Evolutionary conservation across 1,140 invertebrate genomes (phyloP), one percentile per base, ranked within the genome.

Genomic region (Drosophila subpulchrella): DNA sequence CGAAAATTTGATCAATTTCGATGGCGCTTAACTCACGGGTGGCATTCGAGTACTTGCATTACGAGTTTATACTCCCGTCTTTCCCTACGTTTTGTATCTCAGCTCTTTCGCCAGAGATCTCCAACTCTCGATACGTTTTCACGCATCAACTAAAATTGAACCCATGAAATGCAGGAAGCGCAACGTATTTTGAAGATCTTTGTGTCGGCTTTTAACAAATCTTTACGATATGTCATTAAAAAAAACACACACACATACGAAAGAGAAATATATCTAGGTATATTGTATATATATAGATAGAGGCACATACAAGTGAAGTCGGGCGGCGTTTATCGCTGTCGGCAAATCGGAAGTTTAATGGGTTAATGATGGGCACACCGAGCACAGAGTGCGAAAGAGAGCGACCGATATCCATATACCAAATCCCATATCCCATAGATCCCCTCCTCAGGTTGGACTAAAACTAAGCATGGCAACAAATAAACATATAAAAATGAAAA

Each of bases 151-250:
- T 71, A 66, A 80, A 83, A 79, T 75, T 79, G 65, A 79, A 58
- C 60, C 66, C 81, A 75, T 80, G 61, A 60, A 67, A 75, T 38
- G 83, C 83, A 88, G 83, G 84, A 88, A 88, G 84, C 83, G 76
- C 77, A 72, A 60, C 66, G 71, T 74, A 81, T 85, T 85, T 75
- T 56, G 65, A 73, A 88, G 76, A 84, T 84, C 76, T 88, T 54
- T 84, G 60, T 76, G 74, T 67, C 82, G 82, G 82, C 78, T 85
- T 85, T 86, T 86, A 85, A 86, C 85, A 89, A 89, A 89, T 89
- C 85, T 89, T 89, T 90, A 89, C 84, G 84, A 90, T 83, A 89
- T 89, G 84, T 89, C 84, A 89, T 89, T 89, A 89, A 89, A 84
- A 85, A 76, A 58, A 36, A 62, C 54, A 41, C 55, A 62, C 24